Evolutionary conservation across 2,888 invertebrate genomes (phyloP).

Genomic region (Quadriops clusia): DNA sequence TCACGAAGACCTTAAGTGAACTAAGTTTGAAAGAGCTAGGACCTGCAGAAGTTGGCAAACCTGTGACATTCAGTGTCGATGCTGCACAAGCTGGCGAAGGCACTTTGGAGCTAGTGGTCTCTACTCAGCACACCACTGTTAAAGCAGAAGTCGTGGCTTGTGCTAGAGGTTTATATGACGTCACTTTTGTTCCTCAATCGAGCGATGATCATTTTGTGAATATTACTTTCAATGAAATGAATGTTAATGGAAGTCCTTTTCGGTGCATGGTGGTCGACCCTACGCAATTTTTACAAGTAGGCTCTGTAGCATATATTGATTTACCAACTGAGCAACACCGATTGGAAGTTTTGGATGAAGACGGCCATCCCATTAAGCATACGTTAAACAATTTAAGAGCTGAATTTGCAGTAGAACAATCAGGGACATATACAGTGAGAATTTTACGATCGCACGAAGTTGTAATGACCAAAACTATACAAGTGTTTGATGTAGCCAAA

Average conservation of each 20-base stretch:
- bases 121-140: constrained; percentile 79
- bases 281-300: constrained; percentile 62
- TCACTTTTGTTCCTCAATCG: constrained; percentile 85
- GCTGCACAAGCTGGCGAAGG: constrained; percentile 93
- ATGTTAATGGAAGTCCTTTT: constrained; percentile 84
- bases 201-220: constrained; percentile 82
- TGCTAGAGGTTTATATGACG: constrained; percentile 82
- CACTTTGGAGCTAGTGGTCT: constrained; percentile 81
- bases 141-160: constrained; percentile 76
- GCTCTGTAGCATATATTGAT: constrained; percentile 47
- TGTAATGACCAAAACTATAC: constrained; percentile 36
- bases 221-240: constrained; percentile 87
- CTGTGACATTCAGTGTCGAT: constrained; percentile 87
- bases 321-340: constrained; percentile 50
- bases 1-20: constrained; percentile 27
- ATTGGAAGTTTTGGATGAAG: constrained; percentile 54
- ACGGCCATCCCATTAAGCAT: constrained; percentile 41
- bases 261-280: constrained; percentile 59
- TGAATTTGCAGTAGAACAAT: constrained; percentile 45
- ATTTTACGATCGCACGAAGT: constrained; percentile 26
- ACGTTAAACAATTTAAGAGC: constrained; percentile 32
- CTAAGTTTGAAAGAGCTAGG: constrained; percentile 34
- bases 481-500: constrained; percentile 62
- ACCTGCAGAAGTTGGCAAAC: constrained; percentile 61
- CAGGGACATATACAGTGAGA: constrained; percentile 37